Percentiles rank a stretch among this genome's conserved stretches.
phyloP scores from a whole-genome alignment of 2,888 invertebrate species.

The Nasonovia ribisnigri region DNA sequence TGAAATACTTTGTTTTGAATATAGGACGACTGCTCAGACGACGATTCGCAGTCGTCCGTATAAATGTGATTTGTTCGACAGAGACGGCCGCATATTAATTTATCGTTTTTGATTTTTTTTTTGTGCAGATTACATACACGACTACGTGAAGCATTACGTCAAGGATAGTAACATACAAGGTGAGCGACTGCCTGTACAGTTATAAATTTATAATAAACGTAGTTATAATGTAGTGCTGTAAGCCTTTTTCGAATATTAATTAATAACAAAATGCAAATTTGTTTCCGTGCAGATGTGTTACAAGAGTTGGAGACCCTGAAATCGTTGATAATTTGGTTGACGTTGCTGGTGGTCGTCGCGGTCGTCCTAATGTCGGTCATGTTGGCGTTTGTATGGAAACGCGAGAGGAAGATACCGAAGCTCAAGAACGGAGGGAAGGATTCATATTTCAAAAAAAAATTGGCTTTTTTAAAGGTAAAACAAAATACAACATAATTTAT shows the following conservation, averaged over 20 bases:
- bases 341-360: constrained; percentile 46
- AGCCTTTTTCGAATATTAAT: neutral
- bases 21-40: neutral
- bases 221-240: neutral
- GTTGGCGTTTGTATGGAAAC: constrained; percentile 50
- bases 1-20: neutral
- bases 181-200: neutral
- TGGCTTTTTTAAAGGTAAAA: constrained; percentile 53
- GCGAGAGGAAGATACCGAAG: constrained; percentile 48
- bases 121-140: constrained; percentile 67
- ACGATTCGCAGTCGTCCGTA: neutral
- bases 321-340: constrained; percentile 40
- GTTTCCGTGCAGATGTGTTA: constrained; percentile 22
- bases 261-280: neutral
- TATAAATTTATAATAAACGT: neutral
- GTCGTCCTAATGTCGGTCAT: constrained; percentile 41
- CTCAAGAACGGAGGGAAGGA: constrained; percentile 46
- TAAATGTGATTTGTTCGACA: neutral
- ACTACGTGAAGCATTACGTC: constrained; percentile 66
- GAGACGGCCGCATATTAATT: neutral
- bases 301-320: constrained; percentile 45
- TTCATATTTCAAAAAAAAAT: constrained; percentile 60
- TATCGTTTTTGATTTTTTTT: constrained; percentile 18
- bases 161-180: constrained; percentile 52
- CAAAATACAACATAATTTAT: neutral